These are phyloP conservation scores for Anadara kagoshimensis DNA, from an alignment of 1,140 invertebrate genomes.

Conservation along the genomic window DNA sequence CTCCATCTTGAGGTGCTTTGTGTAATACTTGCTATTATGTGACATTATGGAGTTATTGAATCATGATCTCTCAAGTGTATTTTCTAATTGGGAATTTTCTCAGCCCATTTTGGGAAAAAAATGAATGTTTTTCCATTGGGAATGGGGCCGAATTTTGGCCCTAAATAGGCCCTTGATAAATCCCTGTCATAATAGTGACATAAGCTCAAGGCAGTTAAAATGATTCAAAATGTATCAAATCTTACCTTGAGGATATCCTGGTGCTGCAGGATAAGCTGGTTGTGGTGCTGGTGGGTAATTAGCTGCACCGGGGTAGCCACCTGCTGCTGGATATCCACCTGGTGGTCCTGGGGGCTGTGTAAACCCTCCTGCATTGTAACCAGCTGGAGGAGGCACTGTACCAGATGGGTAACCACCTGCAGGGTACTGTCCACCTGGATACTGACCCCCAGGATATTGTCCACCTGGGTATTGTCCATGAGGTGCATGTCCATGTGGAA, in stretches of 20 bases:
- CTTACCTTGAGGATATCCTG: constrained; percentile 1
- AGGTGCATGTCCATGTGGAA: constrained; percentile 26
- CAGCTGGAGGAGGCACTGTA: constrained; percentile 10
- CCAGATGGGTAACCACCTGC: constrained; percentile 24
- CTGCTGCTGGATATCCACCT: constrained; percentile 32
- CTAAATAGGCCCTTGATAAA: too few species aligned
- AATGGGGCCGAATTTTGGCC: too few species aligned
- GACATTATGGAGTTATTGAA: too few species aligned
- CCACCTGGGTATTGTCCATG: constrained; percentile 19
- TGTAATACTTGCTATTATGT: too few species aligned
- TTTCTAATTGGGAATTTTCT: too few species aligned
- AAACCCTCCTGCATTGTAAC: constrained; percentile 9
- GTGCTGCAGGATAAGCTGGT: constrained; percentile 6
- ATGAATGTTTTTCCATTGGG: too few species aligned
- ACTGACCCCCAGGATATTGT: constrained; percentile 22
- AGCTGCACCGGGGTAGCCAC: not conserved
- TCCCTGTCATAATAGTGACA: too few species aligned
- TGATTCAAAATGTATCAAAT: not conserved
- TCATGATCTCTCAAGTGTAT: too few species aligned
- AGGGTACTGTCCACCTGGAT: constrained; percentile 22
- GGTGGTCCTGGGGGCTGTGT: constrained; percentile 26
- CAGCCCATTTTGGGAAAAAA: too few species aligned
- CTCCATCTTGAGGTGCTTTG: too few species aligned
- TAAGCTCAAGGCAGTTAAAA: not conserved
- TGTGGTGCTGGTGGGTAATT: constrained; percentile 30